These are phyloP conservation scores for Nibea coibor DNA, from an alignment of 2,113 vertebrate genomes.

Conservation along the genomic window DNA sequence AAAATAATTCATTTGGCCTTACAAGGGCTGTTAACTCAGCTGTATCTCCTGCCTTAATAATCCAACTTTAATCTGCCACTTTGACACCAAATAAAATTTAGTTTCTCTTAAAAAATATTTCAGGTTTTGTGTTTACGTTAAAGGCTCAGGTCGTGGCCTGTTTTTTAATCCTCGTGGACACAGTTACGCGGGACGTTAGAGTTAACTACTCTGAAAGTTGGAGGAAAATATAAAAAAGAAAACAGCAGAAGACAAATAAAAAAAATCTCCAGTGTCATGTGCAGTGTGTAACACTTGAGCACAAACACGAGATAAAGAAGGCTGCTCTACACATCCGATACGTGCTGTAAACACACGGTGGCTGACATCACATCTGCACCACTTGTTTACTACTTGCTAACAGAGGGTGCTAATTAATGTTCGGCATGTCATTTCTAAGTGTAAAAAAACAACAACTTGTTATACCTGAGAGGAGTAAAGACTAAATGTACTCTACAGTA, in stretches of 20 bases:
- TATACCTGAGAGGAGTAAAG: conserved; percentile 15
- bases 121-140: neutral
- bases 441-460: conserved; percentile 6
- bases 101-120: conserved; percentile 1
- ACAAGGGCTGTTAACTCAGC: neutral
- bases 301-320: conserved; percentile 26
- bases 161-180: neutral
- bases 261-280: neutral
- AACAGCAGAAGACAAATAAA: neutral
- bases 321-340: conserved; percentile 33
- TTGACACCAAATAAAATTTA: neutral
- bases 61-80: neutral
- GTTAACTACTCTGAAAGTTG: conserved; percentile 8
- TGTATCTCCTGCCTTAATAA: neutral
- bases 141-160: neutral
- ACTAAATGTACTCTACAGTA: conserved; percentile 10
- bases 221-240: neutral
- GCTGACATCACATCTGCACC: conserved; percentile 55
- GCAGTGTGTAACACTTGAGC: conserved; percentile 4
- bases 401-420: conserved; percentile 59
- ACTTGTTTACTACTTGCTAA: conserved; percentile 61
- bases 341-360: conserved; percentile 44
- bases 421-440: conserved; percentile 26
- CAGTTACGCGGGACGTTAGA: neutral
- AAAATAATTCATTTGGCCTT: neutral